A percentile compares a stretch with the other conserved stretches of the same genome.
These are phyloP conservation scores for Meloidogyne floridensis DNA, from an alignment of 1,140 invertebrate species.

Conservation along the genomic window DNA sequence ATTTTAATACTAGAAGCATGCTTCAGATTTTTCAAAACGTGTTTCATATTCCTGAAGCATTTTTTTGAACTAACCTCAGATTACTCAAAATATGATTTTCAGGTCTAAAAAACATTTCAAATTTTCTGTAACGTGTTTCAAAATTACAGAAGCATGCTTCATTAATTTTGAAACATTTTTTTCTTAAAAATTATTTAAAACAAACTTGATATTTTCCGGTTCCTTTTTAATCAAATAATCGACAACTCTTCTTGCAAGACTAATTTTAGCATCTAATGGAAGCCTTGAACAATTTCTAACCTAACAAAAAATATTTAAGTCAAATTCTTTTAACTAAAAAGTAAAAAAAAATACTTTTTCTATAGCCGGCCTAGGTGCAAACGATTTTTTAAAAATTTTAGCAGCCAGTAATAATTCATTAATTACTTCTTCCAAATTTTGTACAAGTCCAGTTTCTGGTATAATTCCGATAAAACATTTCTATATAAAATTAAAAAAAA, in stretches of 20 bases:
- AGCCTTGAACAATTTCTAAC: constrained; percentile 40
- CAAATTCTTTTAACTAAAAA: too few relatives aligned
- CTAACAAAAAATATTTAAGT: constrained; percentile 27
- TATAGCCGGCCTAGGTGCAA: constrained; percentile 27
- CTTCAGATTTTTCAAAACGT: background rate
- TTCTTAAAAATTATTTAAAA: constrained; percentile 2
- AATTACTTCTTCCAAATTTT: constrained; percentile 38
- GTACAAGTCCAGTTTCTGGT: constrained; percentile 30
- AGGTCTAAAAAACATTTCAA: background rate
- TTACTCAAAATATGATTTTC: background rate
- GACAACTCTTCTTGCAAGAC: constrained; percentile 23
- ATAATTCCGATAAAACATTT: constrained; percentile 40
- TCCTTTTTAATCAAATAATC: constrained; percentile 16
- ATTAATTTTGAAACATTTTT: background rate
- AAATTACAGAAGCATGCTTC: background rate
- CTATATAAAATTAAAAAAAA: constrained; percentile 23
- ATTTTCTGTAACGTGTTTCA: background rate
- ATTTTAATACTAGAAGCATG: background rate
- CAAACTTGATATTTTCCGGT: constrained; percentile 31
- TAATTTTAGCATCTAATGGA: constrained; percentile 28
- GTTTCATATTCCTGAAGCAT: background rate
- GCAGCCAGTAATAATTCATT: constrained; percentile 25
- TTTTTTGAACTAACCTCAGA: background rate
- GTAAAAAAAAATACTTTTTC: background rate
- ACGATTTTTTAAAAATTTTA: constrained; percentile 28